Evolutionary conservation across 2,113 vertebrate species (phyloP), one percentile per base, ranked within the genome.

Genomic region (Rhinolophus sinicus): DNA sequence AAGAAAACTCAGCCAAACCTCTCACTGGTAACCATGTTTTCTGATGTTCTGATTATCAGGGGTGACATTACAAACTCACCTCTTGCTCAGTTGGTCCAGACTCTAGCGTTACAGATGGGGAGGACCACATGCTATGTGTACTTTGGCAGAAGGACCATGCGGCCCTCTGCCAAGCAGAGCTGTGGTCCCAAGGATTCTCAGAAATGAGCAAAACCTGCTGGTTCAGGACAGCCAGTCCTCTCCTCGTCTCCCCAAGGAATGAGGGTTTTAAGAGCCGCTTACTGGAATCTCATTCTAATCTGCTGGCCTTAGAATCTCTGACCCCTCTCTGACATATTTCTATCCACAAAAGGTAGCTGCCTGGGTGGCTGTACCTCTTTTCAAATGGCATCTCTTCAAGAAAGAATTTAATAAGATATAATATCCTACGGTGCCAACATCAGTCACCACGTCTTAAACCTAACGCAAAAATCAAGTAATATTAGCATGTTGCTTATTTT

Each of bases 121-220:
- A 94, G 24, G 81, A 73, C 91, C 95, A 52, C 81, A 75, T 64
- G 86, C 77, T 94, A 18, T 86, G 95, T 96, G 95, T 93, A 83
- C 93, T 97, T 96, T 97, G 96, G 95, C 95, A 93, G 89, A 75
- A 96, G 67, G 15, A 72, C 50, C 1, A 0, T 33, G 54, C 83
- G 88, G 96, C 35, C 54, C 44, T 78, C 24, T 82, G 93, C 95
- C 96, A 97, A 80, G 28, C 44, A 85, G 72, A 94, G n/a, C 62
- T 91, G 77, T 93, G 95, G 73, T 93, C 69, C 82, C 78, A 86
- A 83, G 72, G 73, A 91, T 97, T 98, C 97, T 97, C 93, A 94
- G 97, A 98, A 97, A 97, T 96, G 96, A 97, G 82, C 88, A 89
- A 94, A 96, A 54, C 22, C 95, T 69, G 22, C 81, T 91, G 84